Conservation (phyloP, 1,140 invertebrate species). For the Dendrolimus punctatus region DNA sequence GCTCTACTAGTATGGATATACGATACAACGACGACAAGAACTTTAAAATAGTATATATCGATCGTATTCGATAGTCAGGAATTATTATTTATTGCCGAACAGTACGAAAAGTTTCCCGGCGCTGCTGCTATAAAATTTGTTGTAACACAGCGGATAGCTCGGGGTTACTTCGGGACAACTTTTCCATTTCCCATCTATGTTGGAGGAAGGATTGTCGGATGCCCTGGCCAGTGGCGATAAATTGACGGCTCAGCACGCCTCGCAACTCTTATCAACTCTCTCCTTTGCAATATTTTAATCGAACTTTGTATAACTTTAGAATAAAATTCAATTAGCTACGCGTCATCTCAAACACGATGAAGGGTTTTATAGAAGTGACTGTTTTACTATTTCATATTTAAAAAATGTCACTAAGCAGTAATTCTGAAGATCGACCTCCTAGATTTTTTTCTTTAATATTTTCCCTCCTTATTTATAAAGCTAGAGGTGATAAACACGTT, state of each 20-base stretch:
- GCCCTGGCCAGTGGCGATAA: slow-evolving; percentile 23
- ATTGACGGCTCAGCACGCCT: slow-evolving; percentile 19
- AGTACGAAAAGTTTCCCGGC: slow-evolving; percentile 26
- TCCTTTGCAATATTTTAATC: neutral
- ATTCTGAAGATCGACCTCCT: no score
- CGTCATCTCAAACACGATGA: neutral
- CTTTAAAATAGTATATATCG: slow-evolving; percentile 27
- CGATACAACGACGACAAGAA: slow-evolving; percentile 10
- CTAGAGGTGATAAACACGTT: no score
- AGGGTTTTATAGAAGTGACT: no score
- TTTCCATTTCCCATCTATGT: slow-evolving; percentile 32
- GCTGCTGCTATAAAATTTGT: slow-evolving; percentile 29
- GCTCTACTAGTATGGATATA: neutral
- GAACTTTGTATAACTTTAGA: neutral
- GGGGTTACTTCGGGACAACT: slow-evolving; percentile 20
- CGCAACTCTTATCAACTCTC: slow-evolving; percentile 8
- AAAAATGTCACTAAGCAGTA: no score
- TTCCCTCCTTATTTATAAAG: no score
- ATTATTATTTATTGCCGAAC: slow-evolving; percentile 34
- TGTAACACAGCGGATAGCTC: slow-evolving; percentile 20
- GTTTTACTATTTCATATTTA: neutral
- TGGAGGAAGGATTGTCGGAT: slow-evolving; percentile 13
- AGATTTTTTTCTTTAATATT: no score
- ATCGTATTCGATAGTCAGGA: slow-evolving; percentile 21
- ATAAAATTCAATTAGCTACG: slow-evolving; percentile 3